A percentile compares a stretch with the other conserved stretches of the same genome.
These are phyloP conservation scores for Teleogryllus occipitalis DNA, from an alignment of 1,140 invertebrate species.

Conservation along the genomic window DNA sequence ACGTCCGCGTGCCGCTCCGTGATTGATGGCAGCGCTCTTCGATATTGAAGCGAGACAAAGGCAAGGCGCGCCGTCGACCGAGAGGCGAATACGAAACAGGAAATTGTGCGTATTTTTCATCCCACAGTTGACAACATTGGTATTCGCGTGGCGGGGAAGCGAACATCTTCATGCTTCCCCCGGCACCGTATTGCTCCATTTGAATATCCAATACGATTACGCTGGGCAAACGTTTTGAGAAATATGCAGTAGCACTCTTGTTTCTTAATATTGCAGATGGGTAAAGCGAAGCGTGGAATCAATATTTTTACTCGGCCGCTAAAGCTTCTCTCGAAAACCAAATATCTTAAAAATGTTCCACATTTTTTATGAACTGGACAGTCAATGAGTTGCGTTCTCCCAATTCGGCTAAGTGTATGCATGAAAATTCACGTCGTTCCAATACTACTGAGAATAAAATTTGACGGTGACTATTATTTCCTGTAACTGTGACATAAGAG, in stretches of 20 bases:
- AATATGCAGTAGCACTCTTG: not conserved
- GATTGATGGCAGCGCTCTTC: not conserved
- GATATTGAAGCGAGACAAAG: not conserved
- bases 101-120: not conserved
- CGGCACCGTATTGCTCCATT: not conserved
- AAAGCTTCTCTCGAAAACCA: not conserved
- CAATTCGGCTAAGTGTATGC: no score
- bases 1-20: not conserved
- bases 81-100: not conserved
- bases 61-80: not conserved
- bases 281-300: not conserved
- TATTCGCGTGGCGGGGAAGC: not conserved
- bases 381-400: no score
- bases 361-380: no score
- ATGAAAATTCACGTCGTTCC: no score
- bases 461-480: no score
- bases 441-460: no score
- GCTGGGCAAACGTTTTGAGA: not conserved
- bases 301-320: not conserved
- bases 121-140: not conserved
- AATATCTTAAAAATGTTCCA: not conserved
- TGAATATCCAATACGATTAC: conserved; percentile 5
- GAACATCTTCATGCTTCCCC: not conserved
- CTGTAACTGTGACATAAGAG: not conserved
- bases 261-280: conserved; percentile 5